phyloP scores from a whole-genome alignment of 2,888 invertebrate species.

The Tromatobia lineatoria region DNA sequence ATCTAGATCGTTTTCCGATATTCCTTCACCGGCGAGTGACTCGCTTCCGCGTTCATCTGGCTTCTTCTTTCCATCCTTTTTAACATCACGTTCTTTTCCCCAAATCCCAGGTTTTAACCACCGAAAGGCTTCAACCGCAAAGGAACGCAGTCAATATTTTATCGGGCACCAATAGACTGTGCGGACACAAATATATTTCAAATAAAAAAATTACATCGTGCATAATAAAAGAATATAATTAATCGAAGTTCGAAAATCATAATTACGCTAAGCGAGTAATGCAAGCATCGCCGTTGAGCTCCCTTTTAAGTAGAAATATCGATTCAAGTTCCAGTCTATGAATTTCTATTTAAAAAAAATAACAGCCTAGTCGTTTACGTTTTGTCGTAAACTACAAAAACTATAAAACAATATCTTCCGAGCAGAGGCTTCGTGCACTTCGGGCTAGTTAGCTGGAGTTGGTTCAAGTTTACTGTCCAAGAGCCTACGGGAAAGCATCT shows the following conservation, averaged over 20 bases:
- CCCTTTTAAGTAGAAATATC: too few species aligned
- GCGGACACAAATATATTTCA: background rate
- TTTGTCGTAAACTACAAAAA: background rate
- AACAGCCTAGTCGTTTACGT: background rate
- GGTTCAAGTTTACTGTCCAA: too few species aligned
- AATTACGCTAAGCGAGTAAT: too few species aligned
- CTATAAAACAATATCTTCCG: background rate
- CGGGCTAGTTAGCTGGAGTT: too few species aligned
- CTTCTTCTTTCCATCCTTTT: slow-evolving; percentile 20
- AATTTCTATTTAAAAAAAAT: background rate
- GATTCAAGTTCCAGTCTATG: background rate
- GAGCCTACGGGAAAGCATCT: too few species aligned
- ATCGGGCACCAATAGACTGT: background rate
- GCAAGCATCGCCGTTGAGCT: too few species aligned
- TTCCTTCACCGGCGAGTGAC: slow-evolving; percentile 68
- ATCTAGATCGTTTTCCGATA: slow-evolving; percentile 72
- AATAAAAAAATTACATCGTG: too few species aligned
- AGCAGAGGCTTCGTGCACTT: background rate
- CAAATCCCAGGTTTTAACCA: slow-evolving; percentile 19
- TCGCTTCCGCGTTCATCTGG: slow-evolving; percentile 63
- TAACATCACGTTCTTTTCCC: slow-evolving; percentile 19
- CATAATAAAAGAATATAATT: too few species aligned
- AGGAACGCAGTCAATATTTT: slow-evolving; percentile 10
- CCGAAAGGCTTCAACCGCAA: background rate
- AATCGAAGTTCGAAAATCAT: background rate